Evolutionary conservation across 92 coral and sea anemone genomes (phyloP), one percentile per base, ranked within the genome.

Genomic region (Zoanthus sociatus): DNA sequence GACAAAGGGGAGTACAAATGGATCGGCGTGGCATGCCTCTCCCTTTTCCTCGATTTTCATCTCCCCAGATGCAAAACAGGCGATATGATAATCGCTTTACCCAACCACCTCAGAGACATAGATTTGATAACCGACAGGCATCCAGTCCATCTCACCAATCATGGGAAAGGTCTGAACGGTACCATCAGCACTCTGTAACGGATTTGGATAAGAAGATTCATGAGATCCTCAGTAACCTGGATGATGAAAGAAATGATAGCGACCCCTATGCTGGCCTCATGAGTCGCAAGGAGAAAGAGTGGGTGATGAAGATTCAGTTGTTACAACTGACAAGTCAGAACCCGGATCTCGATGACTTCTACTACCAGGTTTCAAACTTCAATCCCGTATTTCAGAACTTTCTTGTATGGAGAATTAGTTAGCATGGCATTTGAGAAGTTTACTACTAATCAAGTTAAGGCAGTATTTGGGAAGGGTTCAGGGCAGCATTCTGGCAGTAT

Each of bases 251-350:
- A 31, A 89, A 87, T 50, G 84, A 71, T 7, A 89, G 73, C 61
- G 97, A 95, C 74, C 98, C 96, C 0, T 89, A 90, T 77, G 99
- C 98, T 33, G 96, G 98, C 10, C 86, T 97, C 14, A 97, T 97
- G 99, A 95, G 95, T 3, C 90, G 98, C n/a, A 84, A 95, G 83
- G 99, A 97, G 86, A 97, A 97, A 55, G 99, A 97, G 48, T 97
- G 99, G 99, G 42, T 97, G 71, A 95, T 97, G 76, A 95, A 95
- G 93, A 97, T 97, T 71, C 99, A 97, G 74, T 71, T 97, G 69
- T 87, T 97, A 64, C 99, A 97, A 81, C 85, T 97, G 77, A 97
- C 99, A 0, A 97, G 96, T 54, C 91, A 71, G 83, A 93, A 92
- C 44, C 95, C 99, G 11, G 95, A 95, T 50, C 91, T 97, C 50